Evolutionary conservation across 2,888 invertebrate species (phyloP), one percentile per base, ranked within the genome.

Genomic region (Drosophila antonietae): DNA sequence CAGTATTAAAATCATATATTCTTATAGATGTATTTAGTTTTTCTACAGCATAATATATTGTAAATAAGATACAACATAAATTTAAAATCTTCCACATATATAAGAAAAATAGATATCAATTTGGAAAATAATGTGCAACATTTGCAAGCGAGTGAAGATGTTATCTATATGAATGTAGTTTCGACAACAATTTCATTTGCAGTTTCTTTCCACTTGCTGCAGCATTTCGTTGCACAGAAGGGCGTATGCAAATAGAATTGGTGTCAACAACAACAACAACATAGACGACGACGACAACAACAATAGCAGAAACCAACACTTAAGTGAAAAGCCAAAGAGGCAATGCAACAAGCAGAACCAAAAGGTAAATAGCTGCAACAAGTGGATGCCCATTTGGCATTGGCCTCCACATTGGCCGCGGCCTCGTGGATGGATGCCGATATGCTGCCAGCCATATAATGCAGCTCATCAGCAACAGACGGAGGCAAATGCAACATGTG

Each of bases 401-500:
- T 77, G 83, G 80, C 74, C 79, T 74, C 73, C 61, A 68, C 81
- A 66, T 74, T 70, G 52, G 59, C 68, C 63, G 68, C 65, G 78
- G 83, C 81, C 76, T 78, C 86, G 68, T 51, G 68, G 67, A 60
- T 68, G 56, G 81, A 68, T 73, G 81, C 68, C 68, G 68, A 88
- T 88, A 79, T 72, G 72, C 88, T 68, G 78, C 80, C 80, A 80
- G 88, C 80, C 88, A 84, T 75, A 85, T 89, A 89, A 89, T 89
- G 89, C 89, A 80, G 88, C 82, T 89, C 88, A 85, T 80, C 85
- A 89, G 74, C 80, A 73, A 73, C 82, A 75, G 68, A 60, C 76
- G 69, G 75, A 84, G 85, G 88, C 89, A 89, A 87, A 85, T 89
- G 88, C 88, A 87, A 87, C 89, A 87, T 85, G 89, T 85, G 89